Conservation (phyloP, 2,888 invertebrate species). For the Drosophila macrospina region DNA sequence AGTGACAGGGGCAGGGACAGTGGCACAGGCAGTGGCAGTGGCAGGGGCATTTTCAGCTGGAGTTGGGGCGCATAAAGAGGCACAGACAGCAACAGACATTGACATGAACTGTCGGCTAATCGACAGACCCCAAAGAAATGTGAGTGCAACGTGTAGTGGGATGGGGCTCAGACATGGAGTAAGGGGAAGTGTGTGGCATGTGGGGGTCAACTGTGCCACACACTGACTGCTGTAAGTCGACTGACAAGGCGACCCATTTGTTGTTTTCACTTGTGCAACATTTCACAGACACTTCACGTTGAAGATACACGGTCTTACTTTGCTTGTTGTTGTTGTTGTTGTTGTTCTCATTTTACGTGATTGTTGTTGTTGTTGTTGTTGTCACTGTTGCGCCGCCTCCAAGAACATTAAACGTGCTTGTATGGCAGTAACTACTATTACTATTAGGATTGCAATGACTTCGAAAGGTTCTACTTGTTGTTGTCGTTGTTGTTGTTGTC, state of each 20-base stretch:
- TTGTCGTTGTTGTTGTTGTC: constrained; percentile 34
- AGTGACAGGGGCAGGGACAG: not conserved
- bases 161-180: too few species aligned
- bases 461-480: constrained; percentile 34
- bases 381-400: constrained; percentile 59
- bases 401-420: constrained; percentile 79
- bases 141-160: constrained; percentile 18
- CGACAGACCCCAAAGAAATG: constrained; percentile 60
- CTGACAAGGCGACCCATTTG: constrained; percentile 77
- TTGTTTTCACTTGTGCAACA: constrained; percentile 79
- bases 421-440: constrained; percentile 76
- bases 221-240: constrained; percentile 46
- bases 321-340: constrained; percentile 15
- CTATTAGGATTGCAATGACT: constrained; percentile 55
- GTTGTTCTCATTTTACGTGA: constrained; percentile 21
- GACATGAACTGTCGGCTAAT: constrained; percentile 73
- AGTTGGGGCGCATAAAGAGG: not conserved
- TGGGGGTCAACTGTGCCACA: constrained; percentile 37
- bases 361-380: constrained; percentile 25
- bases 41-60: not conserved
- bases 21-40: constrained; percentile 3
- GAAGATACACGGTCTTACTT: constrained; percentile 38
- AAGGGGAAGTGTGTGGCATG: constrained; percentile 24
- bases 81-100: constrained; percentile 50
- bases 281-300: constrained; percentile 68